phyloP scores from a whole-genome alignment of 2,888 invertebrate genomes.

The Leptinotarsa juncta region DNA sequence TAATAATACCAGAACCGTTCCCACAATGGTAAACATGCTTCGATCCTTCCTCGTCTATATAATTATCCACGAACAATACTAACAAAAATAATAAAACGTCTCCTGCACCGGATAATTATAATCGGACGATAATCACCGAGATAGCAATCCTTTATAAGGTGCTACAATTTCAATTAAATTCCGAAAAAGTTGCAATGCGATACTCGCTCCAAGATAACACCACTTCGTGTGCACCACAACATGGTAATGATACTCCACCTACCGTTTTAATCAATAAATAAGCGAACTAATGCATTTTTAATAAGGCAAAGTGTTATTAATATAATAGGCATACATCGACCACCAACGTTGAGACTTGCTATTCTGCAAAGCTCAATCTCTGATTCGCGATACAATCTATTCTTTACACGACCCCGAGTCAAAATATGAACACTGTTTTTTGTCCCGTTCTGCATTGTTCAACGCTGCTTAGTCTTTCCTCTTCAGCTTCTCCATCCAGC shows the following conservation, averaged over 20 bases:
- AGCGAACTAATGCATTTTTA: conserved; percentile 64
- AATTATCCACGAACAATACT: conserved; percentile 19
- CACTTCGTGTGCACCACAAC: conserved; percentile 39
- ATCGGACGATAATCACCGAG: conserved; percentile 31
- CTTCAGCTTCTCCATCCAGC: not conserved
- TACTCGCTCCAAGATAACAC: conserved; percentile 23
- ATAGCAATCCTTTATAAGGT: conserved; percentile 44
- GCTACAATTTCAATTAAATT: conserved; percentile 52
- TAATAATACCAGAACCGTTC: not conserved
- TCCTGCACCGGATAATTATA: conserved; percentile 18
- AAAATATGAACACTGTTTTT: conserved; percentile 42
- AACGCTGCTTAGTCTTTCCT: not conserved
- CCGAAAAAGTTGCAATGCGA: conserved; percentile 38
- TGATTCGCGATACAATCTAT: conserved; percentile 60
- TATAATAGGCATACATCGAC: conserved; percentile 64
- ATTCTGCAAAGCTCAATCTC: conserved; percentile 62
- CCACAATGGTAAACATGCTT: not conserved
- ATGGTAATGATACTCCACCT: conserved; percentile 56
- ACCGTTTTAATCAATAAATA: conserved; percentile 64
- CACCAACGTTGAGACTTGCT: conserved; percentile 61
- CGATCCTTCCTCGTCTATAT: not conserved
- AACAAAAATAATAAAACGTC: conserved; percentile 16
- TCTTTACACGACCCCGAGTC: conserved; percentile 42
- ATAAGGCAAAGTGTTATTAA: conserved; percentile 65
- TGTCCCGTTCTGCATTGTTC: conserved; percentile 44